A percentile compares a stretch with the other conserved stretches of the same genome.
phyloP scores from a whole-genome alignment of 2,888 invertebrate species.

The Agriopis leucophaearia region DNA sequence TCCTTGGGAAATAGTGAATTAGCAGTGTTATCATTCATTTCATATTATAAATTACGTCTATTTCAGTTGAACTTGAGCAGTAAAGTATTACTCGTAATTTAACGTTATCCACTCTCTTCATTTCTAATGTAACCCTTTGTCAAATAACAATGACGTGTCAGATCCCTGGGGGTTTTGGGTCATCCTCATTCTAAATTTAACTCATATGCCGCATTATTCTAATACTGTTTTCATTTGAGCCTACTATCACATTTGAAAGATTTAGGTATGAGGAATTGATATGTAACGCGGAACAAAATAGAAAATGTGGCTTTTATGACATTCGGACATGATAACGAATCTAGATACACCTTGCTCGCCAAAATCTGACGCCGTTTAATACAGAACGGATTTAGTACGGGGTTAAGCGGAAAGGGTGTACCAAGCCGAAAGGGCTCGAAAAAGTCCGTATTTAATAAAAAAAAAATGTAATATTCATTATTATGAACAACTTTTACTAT shows the following conservation, averaged over 20 bases:
- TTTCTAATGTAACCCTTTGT: constrained; percentile 20
- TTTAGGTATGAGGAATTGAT: too few relatives aligned
- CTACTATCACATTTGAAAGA: background rate
- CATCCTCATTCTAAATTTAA: constrained; percentile 11
- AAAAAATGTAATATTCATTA: too few relatives aligned
- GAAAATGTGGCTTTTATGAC: too few relatives aligned
- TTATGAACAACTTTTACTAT: too few relatives aligned
- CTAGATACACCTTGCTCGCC: too few relatives aligned
- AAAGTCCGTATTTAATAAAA: too few relatives aligned
- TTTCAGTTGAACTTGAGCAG: constrained; percentile 2
- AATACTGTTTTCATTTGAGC: background rate
- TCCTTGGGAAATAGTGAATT: background rate
- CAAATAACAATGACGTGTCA: constrained; percentile 18
- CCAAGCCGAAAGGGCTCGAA: too few relatives aligned
- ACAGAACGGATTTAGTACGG: too few relatives aligned
- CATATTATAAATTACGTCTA: background rate
- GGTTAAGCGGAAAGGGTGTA: too few relatives aligned
- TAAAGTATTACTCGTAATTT: background rate
- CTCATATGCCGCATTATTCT: background rate
- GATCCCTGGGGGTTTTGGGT: constrained; percentile 14
- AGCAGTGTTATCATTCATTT: background rate
- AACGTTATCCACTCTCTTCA: constrained; percentile 14
- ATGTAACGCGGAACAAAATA: too few relatives aligned
- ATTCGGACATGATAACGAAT: too few relatives aligned
- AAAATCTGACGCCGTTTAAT: too few relatives aligned